Conservation (phyloP, 2,113 vertebrate species). For the Aphyosemion australe region DNA sequence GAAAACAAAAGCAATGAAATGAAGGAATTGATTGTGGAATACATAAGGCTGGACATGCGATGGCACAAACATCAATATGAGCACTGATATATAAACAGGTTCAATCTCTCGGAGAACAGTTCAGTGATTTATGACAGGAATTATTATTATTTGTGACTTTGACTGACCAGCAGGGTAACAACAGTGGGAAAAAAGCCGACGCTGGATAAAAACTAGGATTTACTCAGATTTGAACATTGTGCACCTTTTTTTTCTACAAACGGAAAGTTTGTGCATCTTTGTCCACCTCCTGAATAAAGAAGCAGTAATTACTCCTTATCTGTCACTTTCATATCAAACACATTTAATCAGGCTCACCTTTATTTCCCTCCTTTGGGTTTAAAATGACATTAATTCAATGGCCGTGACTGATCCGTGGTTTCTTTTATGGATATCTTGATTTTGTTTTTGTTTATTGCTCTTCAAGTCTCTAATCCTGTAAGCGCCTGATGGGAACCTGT, state of each 20-base stretch:
- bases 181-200: constrained; percentile 2
- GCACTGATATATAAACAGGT: constrained; percentile 44
- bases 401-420: not conserved
- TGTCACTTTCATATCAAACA: constrained; percentile 22
- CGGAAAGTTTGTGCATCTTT: constrained; percentile 10
- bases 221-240: not conserved
- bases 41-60: constrained; percentile 49
- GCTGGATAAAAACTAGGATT: not conserved
- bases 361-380: constrained; percentile 10
- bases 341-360: constrained; percentile 18
- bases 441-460: not conserved
- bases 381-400: constrained; percentile 10
- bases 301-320: constrained; percentile 39
- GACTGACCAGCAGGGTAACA: not conserved
- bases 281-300: constrained; percentile 22
- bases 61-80: constrained; percentile 54
- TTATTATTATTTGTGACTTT: constrained; percentile 37
- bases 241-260: not conserved
- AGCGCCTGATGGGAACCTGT: not conserved
- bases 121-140: constrained; percentile 36
- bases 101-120: constrained; percentile 45
- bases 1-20: constrained; percentile 74
- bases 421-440: constrained; percentile 1
- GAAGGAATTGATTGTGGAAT: constrained; percentile 63
- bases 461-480: constrained; percentile 8